These are phyloP conservation scores for Bombyx mori DNA, from an alignment of 1,140 invertebrate species.

Conservation along the genomic window ASM3026992v2 NC_085119.1:10120501-10121000, in stretches of 20 bases:
- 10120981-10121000: no score
- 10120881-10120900: no score
- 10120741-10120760: slow-evolving; percentile 63
- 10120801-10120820: slow-evolving; percentile 31
- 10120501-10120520: slow-evolving; percentile 27
- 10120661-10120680: slow-evolving; percentile 61
- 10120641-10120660: slow-evolving; percentile 57
- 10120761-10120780: slow-evolving; percentile 57
- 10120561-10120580: slow-evolving; percentile 46
- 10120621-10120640: slow-evolving; percentile 64
- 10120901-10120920: no score
- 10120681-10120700: slow-evolving; percentile 49
- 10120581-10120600: slow-evolving; percentile 53
- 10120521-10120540: slow-evolving; percentile 41
- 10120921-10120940: no score
- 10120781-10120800: slow-evolving; percentile 43
- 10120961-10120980: no score
- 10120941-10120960: no score
- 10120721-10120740: slow-evolving; percentile 48
- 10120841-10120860: no score
- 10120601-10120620: slow-evolving; percentile 61
- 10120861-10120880: neutral
- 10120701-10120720: slow-evolving; percentile 56
- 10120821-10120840: no score
- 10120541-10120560: slow-evolving; percentile 51